Evolutionary conservation across 1,140 invertebrate species (phyloP).

Genomic region (Nebria ingens): DNA sequence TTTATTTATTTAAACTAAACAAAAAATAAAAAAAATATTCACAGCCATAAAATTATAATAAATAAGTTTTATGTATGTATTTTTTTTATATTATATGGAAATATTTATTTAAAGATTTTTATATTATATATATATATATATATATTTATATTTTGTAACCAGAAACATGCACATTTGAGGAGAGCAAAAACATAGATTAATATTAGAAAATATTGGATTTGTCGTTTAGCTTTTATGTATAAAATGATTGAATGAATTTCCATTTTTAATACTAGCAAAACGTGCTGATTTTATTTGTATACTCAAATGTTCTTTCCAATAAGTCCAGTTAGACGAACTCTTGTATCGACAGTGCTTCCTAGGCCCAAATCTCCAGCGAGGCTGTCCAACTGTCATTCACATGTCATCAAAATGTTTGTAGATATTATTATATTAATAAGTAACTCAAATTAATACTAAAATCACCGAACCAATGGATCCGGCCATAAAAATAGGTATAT

Average conservation of each 20-base stretch:
- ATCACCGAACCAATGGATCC: too few species aligned
- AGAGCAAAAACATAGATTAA: neutral
- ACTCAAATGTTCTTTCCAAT: conserved; percentile 14
- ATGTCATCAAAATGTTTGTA: neutral
- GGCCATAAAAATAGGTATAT: neutral
- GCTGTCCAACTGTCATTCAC: conserved; percentile 12
- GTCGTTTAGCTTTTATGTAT: neutral
- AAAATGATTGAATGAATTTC: neutral
- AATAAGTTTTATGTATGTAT: too few species aligned
- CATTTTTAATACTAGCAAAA: too few species aligned
- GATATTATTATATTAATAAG: too few species aligned
- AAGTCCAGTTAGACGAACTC: conserved; percentile 14
- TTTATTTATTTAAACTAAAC: too few species aligned
- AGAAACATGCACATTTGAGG: neutral
- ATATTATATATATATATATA: neutral
- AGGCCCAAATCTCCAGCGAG: conserved; percentile 14
- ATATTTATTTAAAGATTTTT: neutral
- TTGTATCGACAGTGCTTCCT: conserved; percentile 13
- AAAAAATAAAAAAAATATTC: neutral
- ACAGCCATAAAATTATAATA: neutral
- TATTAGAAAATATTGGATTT: neutral
- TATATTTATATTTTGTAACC: neutral
- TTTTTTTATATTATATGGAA: neutral
- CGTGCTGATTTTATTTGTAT: too few species aligned
- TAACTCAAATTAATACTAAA: neutral